Percentiles rank a stretch among this genome's conserved stretches.
phyloP scores from a whole-genome alignment of 1,140 invertebrate species.

The Daktulosphaira vitifoliae region DNA sequence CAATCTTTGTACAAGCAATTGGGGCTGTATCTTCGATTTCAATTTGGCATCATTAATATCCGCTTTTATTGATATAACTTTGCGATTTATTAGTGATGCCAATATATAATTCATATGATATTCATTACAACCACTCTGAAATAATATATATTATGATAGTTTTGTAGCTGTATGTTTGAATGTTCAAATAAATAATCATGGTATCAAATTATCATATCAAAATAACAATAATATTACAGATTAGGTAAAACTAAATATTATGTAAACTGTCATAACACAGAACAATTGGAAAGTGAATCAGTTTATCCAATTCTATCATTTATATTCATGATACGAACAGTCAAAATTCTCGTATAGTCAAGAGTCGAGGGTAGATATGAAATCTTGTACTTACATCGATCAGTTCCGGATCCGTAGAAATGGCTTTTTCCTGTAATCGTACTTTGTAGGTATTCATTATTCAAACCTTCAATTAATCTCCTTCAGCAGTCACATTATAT shows the following conservation, averaged over 20 bases:
- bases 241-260: too few relatives aligned
- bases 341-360: too few relatives aligned
- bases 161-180: too few relatives aligned
- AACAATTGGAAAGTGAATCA: too few relatives aligned
- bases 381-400: constrained; percentile 4
- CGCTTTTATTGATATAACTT: constrained; percentile 24
- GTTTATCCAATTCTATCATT: too few relatives aligned
- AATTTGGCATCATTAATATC: constrained; percentile 7
- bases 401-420: constrained; percentile 7
- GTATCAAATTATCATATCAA: too few relatives aligned
- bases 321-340: too few relatives aligned
- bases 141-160: too few relatives aligned
- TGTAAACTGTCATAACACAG: too few relatives aligned
- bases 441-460: constrained; percentile 25
- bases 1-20: constrained; percentile 15
- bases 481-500: not conserved
- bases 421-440: constrained; percentile 13
- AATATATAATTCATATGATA: not conserved
- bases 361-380: too few relatives aligned
- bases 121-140: not conserved
- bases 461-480: not conserved
- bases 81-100: constrained; percentile 10
- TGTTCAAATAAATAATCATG: too few relatives aligned
- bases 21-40: constrained; percentile 18
- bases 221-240: too few relatives aligned